Evolutionary conservation across 2,113 vertebrate species (phyloP).

Genomic region (Excalfactoria chinensis): DNA sequence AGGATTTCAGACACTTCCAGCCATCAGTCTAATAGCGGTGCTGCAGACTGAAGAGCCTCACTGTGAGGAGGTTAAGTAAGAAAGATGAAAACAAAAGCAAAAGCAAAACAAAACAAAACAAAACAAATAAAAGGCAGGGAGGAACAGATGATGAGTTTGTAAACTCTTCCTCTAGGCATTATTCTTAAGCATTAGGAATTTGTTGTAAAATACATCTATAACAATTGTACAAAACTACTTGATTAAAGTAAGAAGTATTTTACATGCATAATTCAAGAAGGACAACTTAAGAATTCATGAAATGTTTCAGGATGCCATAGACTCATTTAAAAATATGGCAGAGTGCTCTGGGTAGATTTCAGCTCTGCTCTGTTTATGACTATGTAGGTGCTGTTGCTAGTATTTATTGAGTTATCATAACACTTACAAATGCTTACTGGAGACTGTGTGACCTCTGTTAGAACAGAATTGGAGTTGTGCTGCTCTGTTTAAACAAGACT

Average conservation of each 20-base stretch:
- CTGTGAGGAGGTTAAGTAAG: not conserved
- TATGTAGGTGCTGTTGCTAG: conserved; percentile 35
- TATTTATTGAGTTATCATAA: not conserved
- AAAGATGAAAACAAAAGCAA: not conserved
- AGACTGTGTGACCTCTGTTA: conserved; percentile 21
- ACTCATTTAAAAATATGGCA: conserved; percentile 12
- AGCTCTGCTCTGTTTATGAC: not conserved
- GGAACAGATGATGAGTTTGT: not conserved
- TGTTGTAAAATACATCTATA: not conserved
- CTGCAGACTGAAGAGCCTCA: not conserved
- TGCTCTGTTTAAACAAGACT: conserved; percentile 38
- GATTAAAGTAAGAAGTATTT: not conserved
- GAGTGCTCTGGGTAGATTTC: not conserved
- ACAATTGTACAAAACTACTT: not conserved
- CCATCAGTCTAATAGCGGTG: not conserved
- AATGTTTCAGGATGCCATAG: conserved; percentile 27
- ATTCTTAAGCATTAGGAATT: not conserved
- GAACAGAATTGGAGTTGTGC: not conserved
- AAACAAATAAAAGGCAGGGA: not conserved
- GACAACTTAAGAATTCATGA: not conserved
- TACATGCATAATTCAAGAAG: conserved; percentile 3
- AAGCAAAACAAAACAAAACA: too few relatives aligned
- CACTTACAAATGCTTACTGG: conserved; percentile 41
- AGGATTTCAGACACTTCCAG: not conserved
- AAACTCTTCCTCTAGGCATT: not conserved